Base-by-base conservation (phyloP, 2,797 vertebrate species). In the Crenuchus spilurus region DNA sequence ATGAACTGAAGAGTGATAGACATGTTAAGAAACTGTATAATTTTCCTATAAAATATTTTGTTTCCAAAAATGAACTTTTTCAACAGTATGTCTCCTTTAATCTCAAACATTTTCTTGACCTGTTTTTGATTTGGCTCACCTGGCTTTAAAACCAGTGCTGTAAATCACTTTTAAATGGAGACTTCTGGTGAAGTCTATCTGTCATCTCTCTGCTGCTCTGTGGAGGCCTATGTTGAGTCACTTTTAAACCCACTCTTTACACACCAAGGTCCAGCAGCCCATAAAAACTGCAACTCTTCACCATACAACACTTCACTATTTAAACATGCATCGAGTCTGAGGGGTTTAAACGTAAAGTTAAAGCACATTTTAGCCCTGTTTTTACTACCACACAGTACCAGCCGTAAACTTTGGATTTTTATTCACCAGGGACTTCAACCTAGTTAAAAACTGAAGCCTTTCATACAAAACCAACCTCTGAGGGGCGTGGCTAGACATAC, bases 131-230 rank as follows among this genome's bases (percentile, higher is more conserved):
- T 20, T 22, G 2, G 6, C 1, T 2, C 46, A 20, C 48, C 20
- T 11, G 7, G 20, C 13, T 6, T 28, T 4, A 54, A 54, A 20
- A 16, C 24, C 13, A 10, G 5, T 7, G 51, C 24, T 16, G 5
- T 54, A 54, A 54, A 54, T 54, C 26, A 54, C 51, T 54, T 28
- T 74, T 74, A 63, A 64, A 49, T 22, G 16, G 65, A 48, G 39
- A 73, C 54, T 63, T 37, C 31, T 49, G 60, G 55, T 62, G 46
- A 13, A 41, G 46, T 28, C 11, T n/a, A n/a, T n/a, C n/a, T n/a
- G n/a, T n/a, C n/a, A n/a, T 35, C 9, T 46, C 24, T 62, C 65
- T 42, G 33, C 54, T 49, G 20, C 63, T 49, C 49, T 16, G 22
- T 39, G 9, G 42, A 58, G 22, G 46, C 46, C 46, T 49, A 9